phyloP scores from a whole-genome alignment of 2,797 vertebrate genomes.

The Rhinella marina region DNA sequence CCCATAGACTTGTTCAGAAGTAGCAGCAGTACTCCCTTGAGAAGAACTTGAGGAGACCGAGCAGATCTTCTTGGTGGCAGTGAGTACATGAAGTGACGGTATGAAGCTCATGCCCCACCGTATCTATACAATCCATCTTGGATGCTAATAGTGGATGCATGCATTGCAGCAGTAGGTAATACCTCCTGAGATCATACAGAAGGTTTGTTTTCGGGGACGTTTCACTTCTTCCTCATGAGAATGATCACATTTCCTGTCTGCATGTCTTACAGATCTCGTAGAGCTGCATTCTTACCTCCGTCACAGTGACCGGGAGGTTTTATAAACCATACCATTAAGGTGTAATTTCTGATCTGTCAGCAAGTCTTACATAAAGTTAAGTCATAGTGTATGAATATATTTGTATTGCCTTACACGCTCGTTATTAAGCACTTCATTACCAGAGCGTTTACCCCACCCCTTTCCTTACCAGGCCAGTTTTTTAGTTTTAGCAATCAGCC shows the following conservation, averaged over 20 bases:
- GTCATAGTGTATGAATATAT: no score
- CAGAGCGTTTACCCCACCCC: no score
- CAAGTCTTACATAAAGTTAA: no score
- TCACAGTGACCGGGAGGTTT: neutral
- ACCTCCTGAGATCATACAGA: neutral
- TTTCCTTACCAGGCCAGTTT: no score
- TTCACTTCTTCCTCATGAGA: constrained; percentile 52
- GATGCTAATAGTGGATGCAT: neutral
- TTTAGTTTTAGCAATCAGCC: no score
- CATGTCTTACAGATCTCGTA: constrained; percentile 28
- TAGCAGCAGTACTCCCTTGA: constrained; percentile 11
- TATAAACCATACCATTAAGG: neutral
- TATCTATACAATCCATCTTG: neutral
- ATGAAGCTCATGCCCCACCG: neutral
- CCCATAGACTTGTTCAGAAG: neutral
- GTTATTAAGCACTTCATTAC: no score
- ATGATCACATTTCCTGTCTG: constrained; percentile 53
- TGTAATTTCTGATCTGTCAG: neutral
- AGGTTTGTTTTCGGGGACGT: constrained; percentile 26
- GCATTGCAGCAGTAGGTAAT: neutral
- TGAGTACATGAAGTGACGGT: neutral
- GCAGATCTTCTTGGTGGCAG: constrained; percentile 9
- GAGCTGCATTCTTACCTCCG: constrained; percentile 30
- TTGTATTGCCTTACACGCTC: no score
- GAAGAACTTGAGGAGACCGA: neutral